phyloP scores from a whole-genome alignment of 1,140 invertebrate species.

The Periplaneta americana region DNA sequence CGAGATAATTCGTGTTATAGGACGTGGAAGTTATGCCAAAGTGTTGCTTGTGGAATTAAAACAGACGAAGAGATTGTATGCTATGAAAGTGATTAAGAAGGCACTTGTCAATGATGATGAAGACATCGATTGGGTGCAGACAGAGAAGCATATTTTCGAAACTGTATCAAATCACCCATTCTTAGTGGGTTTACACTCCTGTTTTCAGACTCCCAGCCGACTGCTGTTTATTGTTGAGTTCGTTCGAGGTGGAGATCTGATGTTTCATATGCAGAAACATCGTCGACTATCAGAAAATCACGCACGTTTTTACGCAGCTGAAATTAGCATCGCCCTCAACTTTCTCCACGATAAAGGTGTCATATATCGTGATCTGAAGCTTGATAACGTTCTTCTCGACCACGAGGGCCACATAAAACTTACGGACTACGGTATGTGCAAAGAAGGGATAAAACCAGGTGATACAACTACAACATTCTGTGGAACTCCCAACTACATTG shows the following conservation, averaged over 20 bases:
- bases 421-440: constrained; percentile 98
- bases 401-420: constrained; percentile 98
- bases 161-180: constrained; percentile 99
- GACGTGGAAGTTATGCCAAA: constrained; percentile 97
- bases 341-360: constrained; percentile 97
- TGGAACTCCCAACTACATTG: constrained; percentile 98
- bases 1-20: constrained; percentile 95
- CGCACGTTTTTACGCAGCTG: constrained; percentile 94
- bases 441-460: constrained; percentile 88
- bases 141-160: constrained; percentile 99
- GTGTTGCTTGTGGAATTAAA: constrained; percentile 99
- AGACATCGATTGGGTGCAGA: constrained; percentile 99
- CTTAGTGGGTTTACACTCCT: constrained; percentile 97
- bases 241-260: constrained; percentile 97
- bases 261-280: constrained; percentile 99
- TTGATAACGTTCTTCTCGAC: constrained; percentile 97
- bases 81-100: constrained; percentile 99
- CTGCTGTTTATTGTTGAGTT: constrained; percentile 99
- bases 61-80: constrained; percentile 92
- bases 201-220: constrained; percentile 94
- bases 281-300: constrained; percentile 91
- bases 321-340: constrained; percentile 96
- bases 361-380: constrained; percentile 96
- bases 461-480: constrained; percentile 93
- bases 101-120: constrained; percentile 97